Evolutionary conservation across 2,888 invertebrate species (phyloP), one percentile per base, ranked within the genome.

Genomic region (Nephrotoma appendiculata): DNA sequence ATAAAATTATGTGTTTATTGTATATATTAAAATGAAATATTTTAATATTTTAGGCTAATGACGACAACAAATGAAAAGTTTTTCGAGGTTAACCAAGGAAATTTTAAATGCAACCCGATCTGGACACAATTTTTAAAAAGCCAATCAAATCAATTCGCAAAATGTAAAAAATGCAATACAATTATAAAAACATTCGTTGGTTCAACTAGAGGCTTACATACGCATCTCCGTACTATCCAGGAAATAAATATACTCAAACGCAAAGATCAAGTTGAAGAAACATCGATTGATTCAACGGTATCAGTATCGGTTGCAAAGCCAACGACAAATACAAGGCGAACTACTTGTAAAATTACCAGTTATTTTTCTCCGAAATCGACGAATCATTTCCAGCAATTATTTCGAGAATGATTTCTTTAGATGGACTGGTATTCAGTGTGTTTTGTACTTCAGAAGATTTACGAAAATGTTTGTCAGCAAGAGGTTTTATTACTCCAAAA

Each of bases 361-460:
- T 85, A 85, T 85, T 85, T 85, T 45, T 41, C 84, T 7, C 41
- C 41, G 6, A 41, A 9, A 41, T 19, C 15, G 85, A 85, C 85
- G 85, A 85, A 85, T 44, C 85, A 43, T 15, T 85, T 85, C 0
- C 85, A 44, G 44, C 85, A n/a, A 42, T 85, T 31, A 31, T 84
- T 85, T 85, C 85, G n/a, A 85, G 85, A 31, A 85, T 45, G 15
- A 15, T 2, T 15, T 15, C 7, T 15, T 52, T n/a, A 52, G 52
- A 85, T 85, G 85, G 85, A 44, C 31, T 85, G 31, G 44, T 44
- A 44, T 31, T 85, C 15, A 43, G 9, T 44, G 31, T 44, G n/a
- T 85, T 85, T 85, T 44, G n/a, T 43, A 85, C 85, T 43, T 85
- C 85, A 31, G 43, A 85, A 44, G 19, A 85, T 85, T 43, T 85